A percentile compares a stretch with the other conserved stretches of the same genome.
phyloP scores from a whole-genome alignment of 2,113 vertebrate genomes.

The Panurus biarmicus region DNA sequence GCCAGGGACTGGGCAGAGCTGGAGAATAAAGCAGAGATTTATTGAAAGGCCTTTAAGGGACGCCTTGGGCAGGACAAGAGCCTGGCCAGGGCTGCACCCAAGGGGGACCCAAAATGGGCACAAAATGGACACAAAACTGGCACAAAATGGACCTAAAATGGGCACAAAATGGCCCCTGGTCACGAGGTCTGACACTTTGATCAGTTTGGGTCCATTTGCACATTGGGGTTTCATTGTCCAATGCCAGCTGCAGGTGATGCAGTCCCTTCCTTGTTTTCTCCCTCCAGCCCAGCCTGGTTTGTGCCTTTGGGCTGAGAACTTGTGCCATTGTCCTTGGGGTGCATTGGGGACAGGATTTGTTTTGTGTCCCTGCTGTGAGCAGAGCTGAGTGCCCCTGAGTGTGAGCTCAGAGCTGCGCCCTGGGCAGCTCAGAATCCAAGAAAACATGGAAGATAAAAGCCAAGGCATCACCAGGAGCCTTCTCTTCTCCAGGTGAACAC shows the following conservation, averaged over 20 bases:
- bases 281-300: neutral
- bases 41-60: too few relatives aligned
- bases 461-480: neutral
- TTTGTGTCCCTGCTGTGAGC: neutral
- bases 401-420: neutral
- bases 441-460: neutral
- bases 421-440: neutral
- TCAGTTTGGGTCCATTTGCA: neutral
- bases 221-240: neutral
- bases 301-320: neutral
- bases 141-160: neutral
- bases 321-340: neutral
- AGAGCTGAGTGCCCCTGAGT: neutral
- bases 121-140: too few relatives aligned
- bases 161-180: too few relatives aligned
- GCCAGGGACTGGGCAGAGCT: too few relatives aligned
- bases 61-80: too few relatives aligned
- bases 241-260: neutral
- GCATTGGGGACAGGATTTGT: neutral
- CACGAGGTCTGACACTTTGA: neutral
- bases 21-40: too few relatives aligned
- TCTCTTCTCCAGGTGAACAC: neutral
- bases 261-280: neutral
- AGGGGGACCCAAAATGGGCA: too few relatives aligned
- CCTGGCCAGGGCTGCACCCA: too few relatives aligned